A percentile compares a stretch with the other conserved stretches of the same genome.
Conservation (phyloP, 2,888 invertebrate genomes). For the Phortica magna region DNA sequence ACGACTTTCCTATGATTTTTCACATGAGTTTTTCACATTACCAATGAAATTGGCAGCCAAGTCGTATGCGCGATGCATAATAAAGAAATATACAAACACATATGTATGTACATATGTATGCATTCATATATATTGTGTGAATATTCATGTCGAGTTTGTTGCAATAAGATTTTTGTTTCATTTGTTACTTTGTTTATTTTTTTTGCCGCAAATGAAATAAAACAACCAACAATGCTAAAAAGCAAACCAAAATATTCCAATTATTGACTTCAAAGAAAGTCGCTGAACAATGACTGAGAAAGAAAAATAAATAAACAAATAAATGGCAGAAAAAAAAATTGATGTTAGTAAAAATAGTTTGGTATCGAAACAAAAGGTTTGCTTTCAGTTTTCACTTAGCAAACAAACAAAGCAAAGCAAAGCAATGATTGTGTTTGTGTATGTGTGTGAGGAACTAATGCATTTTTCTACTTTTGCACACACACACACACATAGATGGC, state of each 20-base stretch:
- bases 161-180: background rate
- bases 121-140: background rate
- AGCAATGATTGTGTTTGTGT: background rate
- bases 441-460: background rate
- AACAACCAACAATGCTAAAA: background rate
- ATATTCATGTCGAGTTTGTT: background rate
- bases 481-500: background rate
- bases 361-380: background rate
- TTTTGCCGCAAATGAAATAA: background rate
- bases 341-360: background rate
- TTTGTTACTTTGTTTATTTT: background rate
- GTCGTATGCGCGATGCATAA: background rate
- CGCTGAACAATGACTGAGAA: background rate
- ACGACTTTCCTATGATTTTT: background rate
- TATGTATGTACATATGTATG: no score
- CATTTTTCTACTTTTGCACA: background rate
- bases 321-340: background rate
- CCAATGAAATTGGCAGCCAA: background rate
- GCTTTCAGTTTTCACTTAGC: slow-evolving; percentile 22
- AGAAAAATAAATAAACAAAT: no score
- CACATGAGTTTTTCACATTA: background rate
- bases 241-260: slow-evolving; percentile 5
- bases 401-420: background rate
- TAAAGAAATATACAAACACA: background rate
- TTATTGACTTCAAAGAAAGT: slow-evolving; percentile 4